Conservation (phyloP, 2,888 invertebrate species). For the Stenoptilia bipunctidactyla region DNA sequence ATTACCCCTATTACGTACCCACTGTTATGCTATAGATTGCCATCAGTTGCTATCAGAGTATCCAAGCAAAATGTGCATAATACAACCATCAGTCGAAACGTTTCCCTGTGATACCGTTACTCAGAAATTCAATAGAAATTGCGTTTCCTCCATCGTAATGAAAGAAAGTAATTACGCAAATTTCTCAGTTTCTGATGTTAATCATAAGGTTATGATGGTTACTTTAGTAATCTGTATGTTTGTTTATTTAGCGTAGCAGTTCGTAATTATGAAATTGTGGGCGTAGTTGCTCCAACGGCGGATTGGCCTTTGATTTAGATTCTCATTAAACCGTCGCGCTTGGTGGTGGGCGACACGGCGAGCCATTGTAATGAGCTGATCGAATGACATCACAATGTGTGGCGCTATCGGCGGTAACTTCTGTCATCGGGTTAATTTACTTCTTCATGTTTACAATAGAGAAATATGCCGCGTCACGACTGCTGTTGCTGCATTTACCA, state of each 20-base stretch:
- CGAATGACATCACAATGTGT: conserved; percentile 37
- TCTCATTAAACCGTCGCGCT: too few relatives aligned
- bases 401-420: conserved; percentile 33
- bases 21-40: conserved; percentile 42
- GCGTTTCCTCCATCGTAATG: conserved; percentile 34
- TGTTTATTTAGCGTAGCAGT: neutral
- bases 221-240: neutral
- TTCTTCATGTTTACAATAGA: conserved; percentile 49
- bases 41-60: conserved; percentile 27
- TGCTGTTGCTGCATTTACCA: conserved; percentile 47
- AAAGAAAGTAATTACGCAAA: conserved; percentile 31
- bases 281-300: too few relatives aligned
- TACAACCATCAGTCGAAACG: conserved; percentile 34
- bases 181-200: neutral
- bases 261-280: too few relatives aligned
- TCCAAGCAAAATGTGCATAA: conserved; percentile 27
- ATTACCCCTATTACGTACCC: conserved; percentile 37
- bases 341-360: too few relatives aligned
- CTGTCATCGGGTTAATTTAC: conserved; percentile 41
- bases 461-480: conserved; percentile 44
- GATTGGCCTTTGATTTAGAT: too few relatives aligned
- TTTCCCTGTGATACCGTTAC: conserved; percentile 35
- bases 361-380: neutral
- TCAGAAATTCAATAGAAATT: conserved; percentile 29
- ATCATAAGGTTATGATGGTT: neutral